phyloP scores from a whole-genome alignment of 2,888 invertebrate species.

The Nephrotoma appendiculata region DNA sequence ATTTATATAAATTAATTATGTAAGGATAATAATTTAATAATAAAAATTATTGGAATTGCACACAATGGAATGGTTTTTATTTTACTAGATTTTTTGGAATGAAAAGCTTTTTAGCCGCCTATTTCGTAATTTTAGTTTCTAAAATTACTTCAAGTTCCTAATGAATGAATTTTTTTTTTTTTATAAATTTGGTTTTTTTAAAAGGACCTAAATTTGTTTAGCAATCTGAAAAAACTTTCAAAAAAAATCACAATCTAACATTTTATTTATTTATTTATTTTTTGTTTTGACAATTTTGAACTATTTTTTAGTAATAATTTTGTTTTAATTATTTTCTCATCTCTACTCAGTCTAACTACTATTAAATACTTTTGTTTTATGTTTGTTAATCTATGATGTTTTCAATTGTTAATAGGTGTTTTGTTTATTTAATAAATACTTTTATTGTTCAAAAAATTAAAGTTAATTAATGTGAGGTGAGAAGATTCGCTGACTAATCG shows the following conservation, averaged over 20 bases:
- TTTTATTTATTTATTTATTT: not conserved
- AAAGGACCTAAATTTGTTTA: not conserved
- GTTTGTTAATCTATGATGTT: not conserved
- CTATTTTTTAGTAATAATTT: not conserved
- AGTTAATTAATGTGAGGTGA: not conserved
- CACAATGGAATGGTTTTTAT: not conserved
- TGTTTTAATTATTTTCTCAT: not conserved
- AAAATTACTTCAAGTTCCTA: not conserved
- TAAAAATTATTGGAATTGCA: not conserved
- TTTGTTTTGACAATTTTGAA: not conserved
- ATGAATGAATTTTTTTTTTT: not conserved
- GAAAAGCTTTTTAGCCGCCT: not conserved
- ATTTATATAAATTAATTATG: not conserved
- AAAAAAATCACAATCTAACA: not conserved
- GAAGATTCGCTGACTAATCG: not conserved
- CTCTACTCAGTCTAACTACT: not conserved
- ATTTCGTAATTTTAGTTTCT: not conserved
- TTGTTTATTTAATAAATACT: not conserved
- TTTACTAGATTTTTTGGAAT: not conserved
- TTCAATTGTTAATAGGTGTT: not conserved
- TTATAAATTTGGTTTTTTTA: not conserved
- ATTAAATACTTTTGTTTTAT: not conserved
- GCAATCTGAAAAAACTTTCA: not conserved
- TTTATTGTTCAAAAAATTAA: not conserved
- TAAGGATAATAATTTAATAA: not conserved